phyloP scores from a whole-genome alignment of 2,797 vertebrate genomes.

The Phaenicophaeus curvirostris region DNA sequence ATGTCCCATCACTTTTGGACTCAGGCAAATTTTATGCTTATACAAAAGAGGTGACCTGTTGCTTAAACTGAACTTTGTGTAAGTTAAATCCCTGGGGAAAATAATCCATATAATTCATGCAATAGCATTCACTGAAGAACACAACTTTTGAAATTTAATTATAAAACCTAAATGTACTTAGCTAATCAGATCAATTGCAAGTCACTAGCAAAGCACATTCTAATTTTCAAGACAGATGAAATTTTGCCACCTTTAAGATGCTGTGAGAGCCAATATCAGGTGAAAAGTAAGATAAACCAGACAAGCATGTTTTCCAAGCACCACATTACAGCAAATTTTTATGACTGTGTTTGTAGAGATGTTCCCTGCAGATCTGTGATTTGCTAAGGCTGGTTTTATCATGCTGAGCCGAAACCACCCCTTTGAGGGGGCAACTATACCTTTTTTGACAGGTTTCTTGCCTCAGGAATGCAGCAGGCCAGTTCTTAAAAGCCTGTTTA shows the following conservation, averaged over 20 bases:
- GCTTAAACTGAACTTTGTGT: conserved; percentile 16
- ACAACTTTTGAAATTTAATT: conserved; percentile 52
- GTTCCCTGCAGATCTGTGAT: conserved; percentile 55
- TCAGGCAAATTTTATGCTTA: background rate
- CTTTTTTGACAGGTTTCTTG: background rate
- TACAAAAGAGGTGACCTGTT: conserved; percentile 2
- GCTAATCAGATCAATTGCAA: conserved; percentile 70
- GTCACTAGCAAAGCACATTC: conserved; percentile 64
- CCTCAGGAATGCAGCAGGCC: background rate
- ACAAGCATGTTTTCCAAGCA: conserved; percentile 43
- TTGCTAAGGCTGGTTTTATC: conserved; percentile 53
- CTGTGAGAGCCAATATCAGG: conserved; percentile 38
- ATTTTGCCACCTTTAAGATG: conserved; percentile 67
- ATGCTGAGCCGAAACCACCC: conserved; percentile 3
- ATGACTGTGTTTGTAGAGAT: conserved; percentile 44
- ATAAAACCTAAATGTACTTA: conserved; percentile 50
- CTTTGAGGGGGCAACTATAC: background rate
- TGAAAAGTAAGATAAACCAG: conserved; percentile 61
- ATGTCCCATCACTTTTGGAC: background rate
- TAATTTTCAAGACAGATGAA: conserved; percentile 70
- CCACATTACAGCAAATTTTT: conserved; percentile 40
- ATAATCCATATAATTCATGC: conserved; percentile 28
- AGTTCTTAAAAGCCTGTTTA: background rate
- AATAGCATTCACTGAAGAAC: background rate
- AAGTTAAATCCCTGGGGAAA: background rate